Conservation (phyloP, 2,797 vertebrate genomes). For the Sebastes jordani region DNA sequence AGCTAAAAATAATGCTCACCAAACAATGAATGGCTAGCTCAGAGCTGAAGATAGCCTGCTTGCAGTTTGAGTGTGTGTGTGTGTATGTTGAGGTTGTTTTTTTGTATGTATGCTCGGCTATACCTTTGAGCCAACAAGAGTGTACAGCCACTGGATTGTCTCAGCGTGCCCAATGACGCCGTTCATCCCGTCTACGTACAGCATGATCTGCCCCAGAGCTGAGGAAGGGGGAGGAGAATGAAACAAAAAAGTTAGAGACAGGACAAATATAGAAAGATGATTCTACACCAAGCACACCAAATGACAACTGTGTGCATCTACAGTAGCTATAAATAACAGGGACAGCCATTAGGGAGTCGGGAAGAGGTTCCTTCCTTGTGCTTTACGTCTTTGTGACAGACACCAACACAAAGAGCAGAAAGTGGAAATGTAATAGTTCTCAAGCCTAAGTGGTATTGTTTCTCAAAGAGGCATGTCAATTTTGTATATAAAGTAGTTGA, state of each 20-base stretch:
- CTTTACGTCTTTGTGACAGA: not conserved
- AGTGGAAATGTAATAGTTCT: not conserved
- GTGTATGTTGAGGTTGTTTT: not conserved
- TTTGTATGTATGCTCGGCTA: not conserved
- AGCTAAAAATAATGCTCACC: constrained; percentile 37
- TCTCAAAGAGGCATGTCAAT: not conserved
- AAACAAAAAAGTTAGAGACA: constrained; percentile 58
- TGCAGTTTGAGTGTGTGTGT: not conserved
- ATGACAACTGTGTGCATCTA: constrained; percentile 4
- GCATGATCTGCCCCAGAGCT: constrained; percentile 98
- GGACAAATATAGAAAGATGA: not conserved
- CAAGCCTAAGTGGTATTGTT: not conserved
- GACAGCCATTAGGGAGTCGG: not conserved
- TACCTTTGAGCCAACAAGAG: constrained; percentile 96
- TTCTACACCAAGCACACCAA: not conserved
- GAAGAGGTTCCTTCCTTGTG: not conserved
- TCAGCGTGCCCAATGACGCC: constrained; percentile 92
- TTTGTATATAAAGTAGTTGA: not conserved
- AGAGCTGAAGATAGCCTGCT: not conserved
- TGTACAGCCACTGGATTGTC: constrained; percentile 94
- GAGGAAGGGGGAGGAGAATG: not conserved
- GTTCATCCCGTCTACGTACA: constrained; percentile 98
- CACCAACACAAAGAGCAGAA: not conserved
- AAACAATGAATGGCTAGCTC: constrained; percentile 28
- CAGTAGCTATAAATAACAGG: constrained; percentile 17